Percentiles rank a stretch among this genome's conserved stretches.
phyloP scores from a whole-genome alignment of 1,140 invertebrate genomes.

The Ceratina australensis region DNA sequence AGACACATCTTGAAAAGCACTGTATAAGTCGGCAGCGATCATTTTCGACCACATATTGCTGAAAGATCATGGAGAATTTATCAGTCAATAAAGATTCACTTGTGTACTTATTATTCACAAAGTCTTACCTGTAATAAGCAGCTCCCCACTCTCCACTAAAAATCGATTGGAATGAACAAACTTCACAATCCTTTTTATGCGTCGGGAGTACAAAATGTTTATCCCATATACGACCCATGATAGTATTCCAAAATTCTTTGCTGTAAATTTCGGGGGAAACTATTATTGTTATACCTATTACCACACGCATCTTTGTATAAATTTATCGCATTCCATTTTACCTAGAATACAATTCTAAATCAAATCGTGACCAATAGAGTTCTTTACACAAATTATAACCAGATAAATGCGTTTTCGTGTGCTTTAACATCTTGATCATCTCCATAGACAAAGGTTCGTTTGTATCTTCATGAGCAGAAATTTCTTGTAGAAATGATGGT shows the following conservation, averaged over 20 bases:
- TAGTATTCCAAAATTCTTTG: slow-evolving; percentile 87
- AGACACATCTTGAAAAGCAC: slow-evolving; percentile 88
- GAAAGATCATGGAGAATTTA: slow-evolving; percentile 57
- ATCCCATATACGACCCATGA: slow-evolving; percentile 89
- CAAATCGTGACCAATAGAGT: slow-evolving; percentile 90
- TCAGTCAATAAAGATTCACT: not conserved
- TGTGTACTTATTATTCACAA: not conserved
- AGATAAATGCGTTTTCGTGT: slow-evolving; percentile 86
- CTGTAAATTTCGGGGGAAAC: slow-evolving; percentile 65
- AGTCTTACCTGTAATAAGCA: slow-evolving; percentile 83
- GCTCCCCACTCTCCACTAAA: slow-evolving; percentile 86
- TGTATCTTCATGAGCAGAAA: slow-evolving; percentile 88
- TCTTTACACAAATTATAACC: slow-evolving; percentile 89
- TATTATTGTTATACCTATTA: slow-evolving; percentile 2
- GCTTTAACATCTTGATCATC: slow-evolving; percentile 83
- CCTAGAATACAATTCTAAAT: slow-evolving; percentile 89
- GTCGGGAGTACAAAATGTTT: slow-evolving; percentile 87
- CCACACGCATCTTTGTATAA: not conserved
- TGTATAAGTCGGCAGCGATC: slow-evolving; percentile 93
- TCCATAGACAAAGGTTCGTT: slow-evolving; percentile 85
- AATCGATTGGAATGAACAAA: slow-evolving; percentile 88
- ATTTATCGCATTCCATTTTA: slow-evolving; percentile 71
- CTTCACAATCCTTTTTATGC: slow-evolving; percentile 88
- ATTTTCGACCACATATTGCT: slow-evolving; percentile 90
- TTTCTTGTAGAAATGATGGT: slow-evolving; percentile 83